These are phyloP conservation scores for Pocillopora verrucosa DNA, from an alignment of 64 coral and sea anemone species.

Conservation along the genomic window DNA sequence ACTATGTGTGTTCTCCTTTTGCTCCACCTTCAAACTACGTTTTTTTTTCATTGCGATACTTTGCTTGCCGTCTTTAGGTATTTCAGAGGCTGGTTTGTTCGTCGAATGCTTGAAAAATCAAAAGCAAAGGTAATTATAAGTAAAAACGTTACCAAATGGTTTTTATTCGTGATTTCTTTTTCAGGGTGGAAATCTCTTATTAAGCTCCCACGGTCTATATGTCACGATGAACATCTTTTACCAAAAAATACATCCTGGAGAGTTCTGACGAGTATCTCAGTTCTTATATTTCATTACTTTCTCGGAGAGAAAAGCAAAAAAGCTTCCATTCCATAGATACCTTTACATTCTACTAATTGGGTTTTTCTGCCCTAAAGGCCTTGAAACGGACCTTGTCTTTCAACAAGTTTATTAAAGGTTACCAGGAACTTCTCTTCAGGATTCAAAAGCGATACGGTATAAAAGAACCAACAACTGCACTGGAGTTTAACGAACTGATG, in stretches of 20 bases:
- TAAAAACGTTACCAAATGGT: neutral
- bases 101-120: slow-evolving; percentile 82
- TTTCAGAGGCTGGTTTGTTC: slow-evolving; percentile 99
- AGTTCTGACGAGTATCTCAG: too few relatives aligned
- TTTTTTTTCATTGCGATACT: neutral
- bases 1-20: neutral
- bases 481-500: slow-evolving; percentile 95
- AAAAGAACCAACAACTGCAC: slow-evolving; percentile 66
- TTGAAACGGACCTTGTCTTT: slow-evolving; percentile 92
- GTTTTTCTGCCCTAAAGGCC: slow-evolving; percentile 37
- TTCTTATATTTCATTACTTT: too few relatives aligned
- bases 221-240: too few relatives aligned
- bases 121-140: slow-evolving; percentile 79
- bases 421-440: slow-evolving; percentile 85
- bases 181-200: too few relatives aligned
- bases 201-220: too few relatives aligned
- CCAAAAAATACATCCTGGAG: too few relatives aligned
- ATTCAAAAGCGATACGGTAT: slow-evolving; percentile 93
- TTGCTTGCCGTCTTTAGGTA: slow-evolving; percentile 47
- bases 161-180: neutral
- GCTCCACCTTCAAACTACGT: too few relatives aligned
- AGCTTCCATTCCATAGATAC: neutral
- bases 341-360: neutral
- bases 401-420: slow-evolving; percentile 92
- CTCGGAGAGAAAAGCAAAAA: too few relatives aligned